Conservation (phyloP, 2,113 vertebrate species). For the Orientallactaga bullata region DNA sequence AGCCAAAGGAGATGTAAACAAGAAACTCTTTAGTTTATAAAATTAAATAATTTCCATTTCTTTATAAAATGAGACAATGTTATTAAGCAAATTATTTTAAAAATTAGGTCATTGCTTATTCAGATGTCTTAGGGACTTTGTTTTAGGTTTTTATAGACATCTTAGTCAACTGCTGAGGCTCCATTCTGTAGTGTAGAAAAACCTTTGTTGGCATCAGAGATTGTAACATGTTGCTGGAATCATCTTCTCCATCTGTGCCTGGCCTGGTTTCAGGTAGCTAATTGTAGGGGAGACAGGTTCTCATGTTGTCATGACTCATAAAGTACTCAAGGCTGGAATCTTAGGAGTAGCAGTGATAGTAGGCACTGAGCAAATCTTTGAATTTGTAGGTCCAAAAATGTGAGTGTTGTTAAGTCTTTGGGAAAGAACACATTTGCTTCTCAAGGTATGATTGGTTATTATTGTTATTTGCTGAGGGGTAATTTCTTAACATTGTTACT, state of each 20-base stretch:
- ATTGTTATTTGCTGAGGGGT: background rate
- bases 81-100: slow-evolving; percentile 11
- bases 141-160: background rate
- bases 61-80: slow-evolving; percentile 46
- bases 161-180: background rate
- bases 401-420: background rate
- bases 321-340: background rate
- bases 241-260: background rate
- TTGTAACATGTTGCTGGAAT: background rate
- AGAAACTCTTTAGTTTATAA: background rate
- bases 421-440: background rate
- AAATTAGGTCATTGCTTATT: background rate
- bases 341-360: background rate
- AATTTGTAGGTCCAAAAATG: background rate
- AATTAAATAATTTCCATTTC: background rate
- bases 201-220: background rate
- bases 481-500: background rate
- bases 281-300: background rate
- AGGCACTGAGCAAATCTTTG: background rate
- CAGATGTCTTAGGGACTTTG: slow-evolving; percentile 30
- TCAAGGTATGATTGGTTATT: background rate
- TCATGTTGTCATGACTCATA: background rate
- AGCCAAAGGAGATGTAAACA: background rate
- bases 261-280: background rate
- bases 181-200: background rate